Base-by-base conservation (phyloP, 2,797 vertebrate genomes). In the Anguilla obscura region DNA sequence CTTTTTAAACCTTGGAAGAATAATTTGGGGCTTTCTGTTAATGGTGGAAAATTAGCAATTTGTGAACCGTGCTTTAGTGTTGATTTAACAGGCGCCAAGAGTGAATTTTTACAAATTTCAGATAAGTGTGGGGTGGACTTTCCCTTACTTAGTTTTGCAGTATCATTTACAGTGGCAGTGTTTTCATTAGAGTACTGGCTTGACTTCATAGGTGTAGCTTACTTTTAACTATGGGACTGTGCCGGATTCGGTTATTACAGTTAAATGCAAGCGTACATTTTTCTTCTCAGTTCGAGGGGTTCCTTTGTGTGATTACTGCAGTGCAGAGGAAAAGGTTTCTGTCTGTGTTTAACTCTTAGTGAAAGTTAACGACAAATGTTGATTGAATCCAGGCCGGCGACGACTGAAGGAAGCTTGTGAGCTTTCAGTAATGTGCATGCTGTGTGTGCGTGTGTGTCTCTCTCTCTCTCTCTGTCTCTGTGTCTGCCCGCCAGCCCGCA, bases 21-120 rank as follows among this genome's bases (percentile, higher is more conserved):
- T 74, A 2, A 74, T 76, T 36, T 36, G 9, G 71, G 30, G 12
- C 16, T 36, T 76, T 33, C 30, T 79, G 33, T 79, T 79, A 79
- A 79, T 79, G 74, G 74, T 79, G 36, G 74, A 79, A 79, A 79
- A 36, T 69, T 3, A 69, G 63, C 63, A 27, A 27, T 69, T 30
- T 36, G 8, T 12, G 12, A 74, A 74, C 30, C 6, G 69, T 30
- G 69, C 30, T 74, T 33, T 74, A 36, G 30, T 30, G 69, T 79
- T 79, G 74, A 79, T 79, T 36, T 79, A 16, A 79, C 33, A 40
- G 74, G 36, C 33, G 33, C 14, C 16, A 40, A 36, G 10, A 79
- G 74, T 40, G 74, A 79, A 40, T 79, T 76, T 76, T 40, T 45
- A 40, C n/a, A 21, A 16, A 16, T 79, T 79, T 79, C 36, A 5